phyloP scores from a whole-genome alignment of 2,888 invertebrate species.

The Melieria picta region DNA sequence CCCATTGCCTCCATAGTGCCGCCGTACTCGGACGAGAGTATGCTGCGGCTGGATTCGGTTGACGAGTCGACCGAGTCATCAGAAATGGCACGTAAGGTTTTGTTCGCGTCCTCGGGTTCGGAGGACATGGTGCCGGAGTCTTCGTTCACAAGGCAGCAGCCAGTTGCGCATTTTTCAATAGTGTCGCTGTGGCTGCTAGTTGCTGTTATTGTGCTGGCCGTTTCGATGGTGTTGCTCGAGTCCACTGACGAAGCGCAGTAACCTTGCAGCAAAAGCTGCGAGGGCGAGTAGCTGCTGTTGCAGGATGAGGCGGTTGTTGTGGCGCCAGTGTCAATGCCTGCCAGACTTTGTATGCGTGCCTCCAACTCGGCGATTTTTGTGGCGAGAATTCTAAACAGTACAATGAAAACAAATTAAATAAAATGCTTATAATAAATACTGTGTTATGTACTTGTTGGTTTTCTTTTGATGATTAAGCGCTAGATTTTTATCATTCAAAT shows the following conservation, averaged over 20 bases:
- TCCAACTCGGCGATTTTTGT: conserved; percentile 84
- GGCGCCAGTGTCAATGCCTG: conserved; percentile 61
- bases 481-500: conserved; percentile 85
- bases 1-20: conserved; percentile 45
- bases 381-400: conserved; percentile 77
- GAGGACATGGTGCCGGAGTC: conserved; percentile 57
- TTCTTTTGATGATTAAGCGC: conserved; percentile 86
- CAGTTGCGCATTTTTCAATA: conserved; percentile 34
- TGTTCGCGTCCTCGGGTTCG: conserved; percentile 54
- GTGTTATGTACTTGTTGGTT: conserved; percentile 78
- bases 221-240: conserved; percentile 46
- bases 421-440: neutral
- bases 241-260: conserved; percentile 70
- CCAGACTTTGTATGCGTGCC: conserved; percentile 75
- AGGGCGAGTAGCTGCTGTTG: conserved; percentile 63
- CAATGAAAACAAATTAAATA: neutral
- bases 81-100: conserved; percentile 52
- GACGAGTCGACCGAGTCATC: conserved; percentile 60
- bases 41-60: conserved; percentile 61
- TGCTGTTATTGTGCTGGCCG: conserved; percentile 50
- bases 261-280: conserved; percentile 75
- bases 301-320: conserved; percentile 46
- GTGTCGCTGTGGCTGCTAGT: conserved; percentile 51
- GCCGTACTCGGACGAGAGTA: conserved; percentile 63
- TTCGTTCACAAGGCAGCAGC: conserved; percentile 59